Base-by-base conservation (phyloP, 2,888 invertebrate genomes). In the Celastrina argiolus region DNA sequence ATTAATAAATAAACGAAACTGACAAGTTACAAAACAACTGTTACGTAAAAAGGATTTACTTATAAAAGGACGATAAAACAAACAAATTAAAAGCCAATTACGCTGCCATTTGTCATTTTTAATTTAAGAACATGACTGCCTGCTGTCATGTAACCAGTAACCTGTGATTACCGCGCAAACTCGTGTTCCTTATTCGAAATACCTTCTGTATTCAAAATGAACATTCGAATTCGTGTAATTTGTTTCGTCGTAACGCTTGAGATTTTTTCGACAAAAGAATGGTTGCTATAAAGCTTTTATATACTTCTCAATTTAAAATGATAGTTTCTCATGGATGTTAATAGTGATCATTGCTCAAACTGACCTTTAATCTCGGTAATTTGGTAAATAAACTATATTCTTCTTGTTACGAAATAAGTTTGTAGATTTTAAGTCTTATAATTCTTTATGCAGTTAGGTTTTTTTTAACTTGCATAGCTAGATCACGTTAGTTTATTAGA, bases 81-180 rank as follows among this genome's bases (percentile, higher is more conserved):
- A 70, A 75, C 71, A 71, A 74, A 68, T 68, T 70, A 66, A 68
- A 72, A 74, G 63, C 74, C 77, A 79, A 82, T 83, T 82, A 83
- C 77, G 71, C 72, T 70, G 74, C 77, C 79, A 74, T 81, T 79
- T 77, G 78, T 80, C 76, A 78, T 78, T 81, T 78, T 80, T 76
- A 75, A 77, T 80, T 82, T 51, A 66, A 67, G 69, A 70, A 69
- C 51, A 70, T 71, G 68, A 63, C 67, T 42, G 61, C 18, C 59
- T 34, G 34, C 31, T 34, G 16, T 61, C 36, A 22, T 61, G 61
- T 61, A 39, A 36, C 56, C 12, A 4, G 56, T 56, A 66, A 64
- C 64, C 59, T 63, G 66, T 68, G 51, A 68, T 66, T 66, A 66
- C 28, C 39, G 41, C 16, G 39, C 63, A 59, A 59, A 59, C 59